Conservation (phyloP, 2,797 vertebrate genomes). For the Rhinogobio ventralis region DNA sequence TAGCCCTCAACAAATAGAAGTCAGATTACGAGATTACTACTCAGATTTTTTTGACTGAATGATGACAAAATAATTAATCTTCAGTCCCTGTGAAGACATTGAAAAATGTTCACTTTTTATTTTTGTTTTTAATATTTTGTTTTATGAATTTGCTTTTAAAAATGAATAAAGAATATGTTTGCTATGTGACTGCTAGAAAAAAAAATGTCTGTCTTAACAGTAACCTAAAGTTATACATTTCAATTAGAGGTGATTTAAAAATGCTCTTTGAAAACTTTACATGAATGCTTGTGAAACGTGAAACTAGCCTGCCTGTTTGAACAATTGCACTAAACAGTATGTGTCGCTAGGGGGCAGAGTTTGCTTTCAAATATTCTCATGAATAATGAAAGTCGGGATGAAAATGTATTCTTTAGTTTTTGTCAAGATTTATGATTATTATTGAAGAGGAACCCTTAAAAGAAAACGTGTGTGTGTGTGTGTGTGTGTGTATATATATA, state of each 20-base stretch:
- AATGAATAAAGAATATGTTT: constrained; percentile 59
- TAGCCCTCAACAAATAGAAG: neutral
- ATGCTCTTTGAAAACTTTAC: neutral
- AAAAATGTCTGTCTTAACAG: neutral
- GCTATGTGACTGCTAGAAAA: constrained; percentile 50
- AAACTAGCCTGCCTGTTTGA: neutral
- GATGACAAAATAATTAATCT: constrained; percentile 4
- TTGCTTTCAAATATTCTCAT: neutral
- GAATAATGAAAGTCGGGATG: neutral
- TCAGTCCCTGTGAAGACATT: constrained; percentile 50
- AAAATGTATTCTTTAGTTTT: neutral
- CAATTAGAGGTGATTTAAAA: neutral
- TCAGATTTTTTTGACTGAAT: constrained; percentile 15
- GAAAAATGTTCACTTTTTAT: constrained; percentile 19
- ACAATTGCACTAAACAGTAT: neutral
- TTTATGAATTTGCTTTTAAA: constrained; percentile 53
- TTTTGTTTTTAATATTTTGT: constrained; percentile 42
- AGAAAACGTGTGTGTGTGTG: neutral
- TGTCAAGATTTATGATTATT: neutral
- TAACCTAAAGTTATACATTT: neutral
- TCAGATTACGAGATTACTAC: neutral
- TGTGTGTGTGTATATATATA: neutral
- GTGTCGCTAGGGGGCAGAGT: constrained; percentile 52
- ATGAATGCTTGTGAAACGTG: neutral
- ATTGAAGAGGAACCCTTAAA: neutral